These are phyloP conservation scores for Oreohelix idahoensis DNA, from an alignment of 1,140 invertebrate species.

Conservation along the genomic window DNA sequence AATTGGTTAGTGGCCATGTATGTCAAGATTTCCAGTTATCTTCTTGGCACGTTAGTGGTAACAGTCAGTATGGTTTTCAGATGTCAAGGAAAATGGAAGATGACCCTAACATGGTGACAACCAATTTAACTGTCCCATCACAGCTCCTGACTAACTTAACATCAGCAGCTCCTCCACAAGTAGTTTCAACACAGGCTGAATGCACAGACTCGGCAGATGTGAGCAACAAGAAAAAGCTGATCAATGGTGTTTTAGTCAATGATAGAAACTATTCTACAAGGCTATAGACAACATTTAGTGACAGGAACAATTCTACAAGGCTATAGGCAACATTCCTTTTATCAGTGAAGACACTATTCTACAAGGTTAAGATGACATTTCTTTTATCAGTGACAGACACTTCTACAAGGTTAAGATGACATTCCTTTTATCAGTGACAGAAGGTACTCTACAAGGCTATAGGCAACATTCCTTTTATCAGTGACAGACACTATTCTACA, in stretches of 20 bases:
- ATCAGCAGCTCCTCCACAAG: too few relatives aligned
- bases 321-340: background rate
- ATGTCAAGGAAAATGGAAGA: background rate
- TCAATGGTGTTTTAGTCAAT: constrained; percentile 28
- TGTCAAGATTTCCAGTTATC: background rate
- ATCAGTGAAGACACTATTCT: too few relatives aligned
- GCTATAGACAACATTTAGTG: background rate
- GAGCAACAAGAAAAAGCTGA: background rate
- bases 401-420: too few relatives aligned
- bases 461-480: too few relatives aligned
- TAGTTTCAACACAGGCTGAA: background rate
- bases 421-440: constrained; percentile 14
- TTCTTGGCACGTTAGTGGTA: background rate
- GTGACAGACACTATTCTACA: too few relatives aligned
- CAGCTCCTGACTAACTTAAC: background rate
- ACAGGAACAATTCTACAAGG: background rate
- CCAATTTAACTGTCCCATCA: background rate
- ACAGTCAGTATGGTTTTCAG: background rate
- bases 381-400: too few relatives aligned
- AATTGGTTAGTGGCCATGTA: background rate
- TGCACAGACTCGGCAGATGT: background rate
- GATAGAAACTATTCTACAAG: constrained; percentile 8
- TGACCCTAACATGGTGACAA: background rate
- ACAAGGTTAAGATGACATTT: too few relatives aligned
- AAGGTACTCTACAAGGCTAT: too few relatives aligned